These are phyloP conservation scores for Phalera bucephala DNA, from an alignment of 2,888 invertebrate genomes.

Conservation along the genomic window DNA sequence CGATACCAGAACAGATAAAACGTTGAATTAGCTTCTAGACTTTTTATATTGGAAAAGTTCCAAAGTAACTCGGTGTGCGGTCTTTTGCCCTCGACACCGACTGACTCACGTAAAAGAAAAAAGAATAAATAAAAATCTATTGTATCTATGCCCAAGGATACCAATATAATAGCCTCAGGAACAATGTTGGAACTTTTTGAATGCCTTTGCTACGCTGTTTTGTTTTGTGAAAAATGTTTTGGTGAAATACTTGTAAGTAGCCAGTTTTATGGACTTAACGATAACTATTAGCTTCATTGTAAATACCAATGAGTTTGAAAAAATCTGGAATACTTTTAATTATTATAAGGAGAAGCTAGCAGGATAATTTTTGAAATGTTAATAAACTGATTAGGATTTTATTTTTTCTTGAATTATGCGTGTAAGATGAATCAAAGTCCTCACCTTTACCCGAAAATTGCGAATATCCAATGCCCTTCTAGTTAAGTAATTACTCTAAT, in stretches of 20 bases:
- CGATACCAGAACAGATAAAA: conserved; percentile 1
- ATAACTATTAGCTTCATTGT: conserved; percentile 13
- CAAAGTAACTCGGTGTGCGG: conserved; percentile 59
- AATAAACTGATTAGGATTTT: too few species aligned
- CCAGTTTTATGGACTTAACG: conserved; percentile 7
- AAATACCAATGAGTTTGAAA: conserved; percentile 7
- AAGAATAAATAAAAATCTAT: conserved; percentile 1
- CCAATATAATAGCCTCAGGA: neutral
- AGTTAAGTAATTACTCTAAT: too few species aligned
- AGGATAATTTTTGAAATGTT: neutral
- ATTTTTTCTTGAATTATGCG: too few species aligned
- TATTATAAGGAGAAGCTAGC: too few species aligned
- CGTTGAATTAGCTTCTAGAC: conserved; percentile 16
- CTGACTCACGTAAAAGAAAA: conserved; percentile 33
- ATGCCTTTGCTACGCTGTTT: neutral
- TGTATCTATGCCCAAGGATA: conserved; percentile 2
- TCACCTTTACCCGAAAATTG: too few species aligned
- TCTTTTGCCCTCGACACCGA: conserved; percentile 41
- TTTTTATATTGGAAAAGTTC: conserved; percentile 53
- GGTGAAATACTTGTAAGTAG: neutral
- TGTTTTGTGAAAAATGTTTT: neutral
- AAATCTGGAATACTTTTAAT: conserved; percentile 4
- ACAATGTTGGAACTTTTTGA: neutral
- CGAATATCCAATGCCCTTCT: too few species aligned
- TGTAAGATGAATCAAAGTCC: too few species aligned